Percentiles rank a stretch among this genome's conserved stretches.
Conservation (phyloP, 2,888 invertebrate genomes). For the Conops quadrifasciatus region DNA sequence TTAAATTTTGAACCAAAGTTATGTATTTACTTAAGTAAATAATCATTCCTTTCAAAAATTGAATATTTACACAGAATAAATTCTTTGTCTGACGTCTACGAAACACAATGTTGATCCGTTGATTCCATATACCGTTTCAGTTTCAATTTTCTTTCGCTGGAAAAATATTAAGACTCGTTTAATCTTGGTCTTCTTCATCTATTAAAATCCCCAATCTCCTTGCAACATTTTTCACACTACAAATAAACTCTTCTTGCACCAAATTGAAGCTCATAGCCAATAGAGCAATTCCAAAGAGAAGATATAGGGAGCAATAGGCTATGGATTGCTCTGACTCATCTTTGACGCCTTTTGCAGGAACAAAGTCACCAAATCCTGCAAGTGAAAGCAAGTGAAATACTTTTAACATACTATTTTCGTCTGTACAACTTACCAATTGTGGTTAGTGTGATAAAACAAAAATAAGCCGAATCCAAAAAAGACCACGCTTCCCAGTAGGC, state of each 20-base stretch:
- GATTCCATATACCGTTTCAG: no score
- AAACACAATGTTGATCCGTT: no score
- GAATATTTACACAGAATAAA: no score
- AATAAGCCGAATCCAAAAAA: constrained; percentile 88
- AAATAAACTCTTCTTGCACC: constrained; percentile 93
- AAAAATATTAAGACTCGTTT: not conserved
- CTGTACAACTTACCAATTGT: constrained; percentile 74
- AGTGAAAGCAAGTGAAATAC: constrained; percentile 25
- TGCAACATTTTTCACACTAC: constrained; percentile 86
- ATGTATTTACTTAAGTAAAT: no score
- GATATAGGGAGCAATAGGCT: constrained; percentile 89
- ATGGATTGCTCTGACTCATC: constrained; percentile 67
- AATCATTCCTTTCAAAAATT: no score
- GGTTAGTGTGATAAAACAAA: constrained; percentile 92
- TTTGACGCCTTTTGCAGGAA: constrained; percentile 76
- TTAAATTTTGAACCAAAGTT: no score
- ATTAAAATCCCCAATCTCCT: constrained; percentile 88
- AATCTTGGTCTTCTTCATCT: constrained; percentile 72
- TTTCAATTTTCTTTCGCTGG: no score
- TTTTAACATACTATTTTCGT: not conserved
- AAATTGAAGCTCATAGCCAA: constrained; percentile 97
- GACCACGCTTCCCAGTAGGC: constrained; percentile 87
- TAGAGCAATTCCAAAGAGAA: constrained; percentile 92
- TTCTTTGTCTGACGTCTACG: no score
- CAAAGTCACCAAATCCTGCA: constrained; percentile 85